Conservation (phyloP, 1,140 invertebrate genomes). For the Lucilia sericata region DNA sequence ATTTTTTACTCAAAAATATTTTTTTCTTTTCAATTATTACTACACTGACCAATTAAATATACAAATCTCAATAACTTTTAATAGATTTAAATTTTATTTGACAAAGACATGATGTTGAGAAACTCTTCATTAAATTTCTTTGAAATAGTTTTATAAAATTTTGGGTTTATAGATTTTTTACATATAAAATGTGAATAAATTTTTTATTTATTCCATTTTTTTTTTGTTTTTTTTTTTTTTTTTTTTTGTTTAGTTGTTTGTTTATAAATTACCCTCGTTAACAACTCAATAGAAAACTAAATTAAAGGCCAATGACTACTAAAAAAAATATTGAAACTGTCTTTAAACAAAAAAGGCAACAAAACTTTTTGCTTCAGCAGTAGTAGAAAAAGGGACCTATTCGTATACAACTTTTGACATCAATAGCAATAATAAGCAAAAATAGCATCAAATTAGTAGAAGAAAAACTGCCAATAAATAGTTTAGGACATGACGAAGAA, state of each 20-base stretch:
- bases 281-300: constrained; percentile 17
- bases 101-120: no score
- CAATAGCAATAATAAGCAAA: constrained; percentile 16
- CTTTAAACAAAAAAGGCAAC: neutral
- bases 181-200: no score
- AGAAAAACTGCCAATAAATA: constrained; percentile 28
- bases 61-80: no score
- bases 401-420: neutral
- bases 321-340: neutral
- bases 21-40: no score
- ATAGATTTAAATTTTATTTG: no score
- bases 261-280: neutral
- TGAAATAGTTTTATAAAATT: no score
- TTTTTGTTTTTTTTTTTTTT: no score
- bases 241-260: neutral
- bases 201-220: no score
- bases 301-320: constrained; percentile 12
- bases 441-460: constrained; percentile 22
- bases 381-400: neutral
- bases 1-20: no score
- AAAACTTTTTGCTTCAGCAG: neutral
- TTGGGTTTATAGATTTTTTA: no score
- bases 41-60: no score
- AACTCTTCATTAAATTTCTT: no score
- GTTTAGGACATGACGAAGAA: neutral